Evolutionary conservation across 2,113 vertebrate genomes (phyloP).

Genomic region (Elaphurus davidianus): DNA sequence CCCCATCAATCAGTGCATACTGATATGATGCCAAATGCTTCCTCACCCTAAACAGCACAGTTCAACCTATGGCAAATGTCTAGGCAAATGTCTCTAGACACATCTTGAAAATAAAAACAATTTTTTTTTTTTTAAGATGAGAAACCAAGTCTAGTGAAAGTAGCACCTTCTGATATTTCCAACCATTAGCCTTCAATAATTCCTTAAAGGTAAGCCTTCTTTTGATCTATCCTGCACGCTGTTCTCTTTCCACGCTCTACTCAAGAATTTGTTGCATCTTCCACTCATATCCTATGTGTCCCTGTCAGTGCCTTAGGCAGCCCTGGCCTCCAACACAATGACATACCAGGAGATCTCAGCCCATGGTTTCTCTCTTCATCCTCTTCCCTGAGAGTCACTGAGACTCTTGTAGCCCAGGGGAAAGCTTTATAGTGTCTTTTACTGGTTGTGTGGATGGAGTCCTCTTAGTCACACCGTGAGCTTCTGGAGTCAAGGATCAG

Average conservation of each 20-base stretch:
- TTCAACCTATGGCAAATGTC: not conserved
- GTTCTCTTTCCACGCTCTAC: not conserved
- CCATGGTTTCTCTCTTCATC: not conserved
- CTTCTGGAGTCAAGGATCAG: not conserved
- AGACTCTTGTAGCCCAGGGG: not conserved
- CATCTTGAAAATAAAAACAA: not conserved
- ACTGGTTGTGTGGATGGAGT: not conserved
- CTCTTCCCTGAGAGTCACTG: not conserved
- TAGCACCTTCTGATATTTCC: not conserved
- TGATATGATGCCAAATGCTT: not conserved
- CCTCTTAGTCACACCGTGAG: not conserved
- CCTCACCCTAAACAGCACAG: not conserved
- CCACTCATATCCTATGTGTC: not conserved
- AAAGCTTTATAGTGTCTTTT: not conserved
- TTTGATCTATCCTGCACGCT: rapidly evolving
- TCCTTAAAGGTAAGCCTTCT: not conserved
- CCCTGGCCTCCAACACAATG: not conserved
- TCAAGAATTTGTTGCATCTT: not conserved
- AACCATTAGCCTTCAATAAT: no score
- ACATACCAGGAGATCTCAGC: not conserved
- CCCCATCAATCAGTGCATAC: not conserved
- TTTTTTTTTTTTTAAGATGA: not conserved
- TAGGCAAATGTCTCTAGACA: not conserved
- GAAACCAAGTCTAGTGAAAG: not conserved
- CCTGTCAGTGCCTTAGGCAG: no score